These are phyloP conservation scores for Aramus guarauna DNA, from an alignment of 2,113 vertebrate species.

Conservation along the genomic window DNA sequence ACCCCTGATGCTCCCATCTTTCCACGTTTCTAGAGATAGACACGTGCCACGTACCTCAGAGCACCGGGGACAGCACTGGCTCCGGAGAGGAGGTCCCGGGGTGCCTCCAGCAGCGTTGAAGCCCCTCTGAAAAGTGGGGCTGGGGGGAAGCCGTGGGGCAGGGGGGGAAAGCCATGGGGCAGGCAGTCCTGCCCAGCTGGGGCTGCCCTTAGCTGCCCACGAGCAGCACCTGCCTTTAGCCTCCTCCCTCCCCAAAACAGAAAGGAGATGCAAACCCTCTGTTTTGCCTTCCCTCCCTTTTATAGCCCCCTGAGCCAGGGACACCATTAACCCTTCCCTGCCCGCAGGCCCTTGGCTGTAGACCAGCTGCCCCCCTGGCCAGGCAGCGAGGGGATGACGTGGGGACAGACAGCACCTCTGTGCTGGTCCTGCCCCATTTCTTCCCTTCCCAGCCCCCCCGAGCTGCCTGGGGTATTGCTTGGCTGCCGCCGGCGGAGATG, in stretches of 20 bases:
- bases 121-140: rapidly evolving
- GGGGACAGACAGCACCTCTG: neutral
- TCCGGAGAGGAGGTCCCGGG: neutral
- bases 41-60: rapidly evolving
- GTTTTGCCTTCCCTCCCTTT: neutral
- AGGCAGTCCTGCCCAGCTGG: neutral
- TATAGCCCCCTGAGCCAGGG: neutral
- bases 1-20: rapidly evolving
- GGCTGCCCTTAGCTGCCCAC: neutral
- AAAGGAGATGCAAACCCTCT: neutral
- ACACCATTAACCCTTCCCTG: neutral
- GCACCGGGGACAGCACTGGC: rapidly evolving
- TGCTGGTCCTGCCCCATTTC: neutral
- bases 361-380: neutral
- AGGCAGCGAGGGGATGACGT: neutral
- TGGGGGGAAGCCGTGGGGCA: neutral
- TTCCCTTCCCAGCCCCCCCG: neutral
- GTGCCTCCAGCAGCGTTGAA: neutral
- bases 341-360: neutral
- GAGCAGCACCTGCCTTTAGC: neutral
- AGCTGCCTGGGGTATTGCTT: rapidly evolving
- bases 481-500: rapidly evolving
- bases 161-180: rapidly evolving
- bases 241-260: neutral
- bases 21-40: neutral